Evolutionary conservation across 2,797 vertebrate species (phyloP).

Genomic region (Microcaecilia unicolor): DNA sequence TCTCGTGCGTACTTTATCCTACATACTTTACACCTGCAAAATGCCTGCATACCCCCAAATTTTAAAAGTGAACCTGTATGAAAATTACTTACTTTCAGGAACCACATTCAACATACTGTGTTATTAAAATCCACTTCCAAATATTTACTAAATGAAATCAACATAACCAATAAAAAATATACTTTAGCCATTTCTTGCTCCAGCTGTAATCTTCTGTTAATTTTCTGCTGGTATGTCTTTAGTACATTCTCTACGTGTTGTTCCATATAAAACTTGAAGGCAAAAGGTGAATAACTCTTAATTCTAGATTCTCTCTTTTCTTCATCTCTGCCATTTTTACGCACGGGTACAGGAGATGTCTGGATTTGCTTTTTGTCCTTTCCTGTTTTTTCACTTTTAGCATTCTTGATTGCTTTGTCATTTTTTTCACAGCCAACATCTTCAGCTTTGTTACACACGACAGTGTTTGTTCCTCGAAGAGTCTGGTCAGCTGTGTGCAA

Average conservation of each 20-base stretch:
- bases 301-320: constrained; percentile 94
- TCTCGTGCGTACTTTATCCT: too few species aligned
- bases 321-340: constrained; percentile 81
- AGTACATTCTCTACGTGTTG: constrained; percentile 96
- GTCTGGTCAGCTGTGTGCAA: constrained; percentile 61
- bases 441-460: constrained; percentile 41
- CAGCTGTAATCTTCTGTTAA: constrained; percentile 83
- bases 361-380: constrained; percentile 98
- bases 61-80: too few species aligned
- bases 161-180: too few species aligned
- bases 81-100: too few species aligned
- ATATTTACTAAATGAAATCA: too few species aligned
- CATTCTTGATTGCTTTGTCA: constrained; percentile 64
- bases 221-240: constrained; percentile 95
- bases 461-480: constrained; percentile 54
- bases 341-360: constrained; percentile 87
- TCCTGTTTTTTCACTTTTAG: constrained; percentile 68
- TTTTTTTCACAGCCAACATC: constrained; percentile 47
- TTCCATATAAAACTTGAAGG: constrained; percentile 98
- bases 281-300: constrained; percentile 94
- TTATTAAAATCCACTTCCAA: too few species aligned
- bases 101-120: too few species aligned
- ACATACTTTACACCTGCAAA: too few species aligned
- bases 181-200: constrained; percentile 98
- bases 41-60: too few species aligned